Percentiles rank a stretch among this genome's conserved stretches.
These are phyloP conservation scores for Acanthurus tractus DNA, from an alignment of 2,797 vertebrate species.

Conservation along the genomic window DNA sequence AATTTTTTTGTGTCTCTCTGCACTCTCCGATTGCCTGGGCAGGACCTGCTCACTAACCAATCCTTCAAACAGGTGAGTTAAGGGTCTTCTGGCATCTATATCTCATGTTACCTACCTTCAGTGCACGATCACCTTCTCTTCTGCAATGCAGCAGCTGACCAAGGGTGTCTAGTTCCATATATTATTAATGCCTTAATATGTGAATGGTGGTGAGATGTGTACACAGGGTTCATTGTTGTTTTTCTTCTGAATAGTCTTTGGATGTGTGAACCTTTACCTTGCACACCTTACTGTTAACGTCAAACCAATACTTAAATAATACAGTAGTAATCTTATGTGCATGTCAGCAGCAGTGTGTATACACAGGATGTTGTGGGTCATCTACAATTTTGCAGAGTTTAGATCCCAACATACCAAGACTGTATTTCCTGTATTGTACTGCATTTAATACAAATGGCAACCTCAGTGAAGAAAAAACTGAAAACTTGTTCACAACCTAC, in stretches of 20 bases:
- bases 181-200: not conserved
- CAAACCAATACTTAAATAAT: not conserved
- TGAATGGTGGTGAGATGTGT: conserved; percentile 1
- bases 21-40: conserved; percentile 87
- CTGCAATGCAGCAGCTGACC: conserved; percentile 28
- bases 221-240: not conserved
- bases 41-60: conserved; percentile 98
- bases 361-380: not conserved
- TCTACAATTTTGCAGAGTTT: not conserved
- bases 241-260: not conserved
- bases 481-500: too few relatives aligned
- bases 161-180: not conserved
- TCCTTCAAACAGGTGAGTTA: conserved; percentile 95
- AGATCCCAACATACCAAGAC: not conserved
- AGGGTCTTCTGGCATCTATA: conserved; percentile 41
- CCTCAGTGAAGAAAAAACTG: too few relatives aligned
- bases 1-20: conserved; percentile 78
- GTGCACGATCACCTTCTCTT: conserved; percentile 32
- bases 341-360: not conserved
- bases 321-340: not conserved
- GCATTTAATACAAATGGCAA: too few relatives aligned
- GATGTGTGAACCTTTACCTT: conserved; percentile 3
- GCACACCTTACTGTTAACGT: not conserved
- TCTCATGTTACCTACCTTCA: conserved; percentile 33
- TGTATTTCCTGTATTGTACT: not conserved